Percentiles rank a stretch among this genome's conserved stretches.
These are phyloP conservation scores for Heliconius hortense DNA, from an alignment of 2,888 invertebrate species.

Conservation along the genomic window DNA sequence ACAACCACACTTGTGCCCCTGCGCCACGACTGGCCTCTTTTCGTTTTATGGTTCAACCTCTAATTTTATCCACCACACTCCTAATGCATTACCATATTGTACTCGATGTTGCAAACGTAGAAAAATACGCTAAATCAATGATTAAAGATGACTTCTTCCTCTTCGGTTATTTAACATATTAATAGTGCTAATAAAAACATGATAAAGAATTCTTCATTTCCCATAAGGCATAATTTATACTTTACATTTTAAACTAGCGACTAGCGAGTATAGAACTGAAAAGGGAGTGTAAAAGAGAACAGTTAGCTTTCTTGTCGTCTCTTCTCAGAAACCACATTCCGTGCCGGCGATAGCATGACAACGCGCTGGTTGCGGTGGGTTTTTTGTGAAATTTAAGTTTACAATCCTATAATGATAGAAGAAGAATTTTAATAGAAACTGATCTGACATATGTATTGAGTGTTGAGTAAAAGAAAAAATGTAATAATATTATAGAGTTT, in stretches of 20 bases:
- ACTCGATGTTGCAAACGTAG: background rate
- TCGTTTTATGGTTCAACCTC: no score
- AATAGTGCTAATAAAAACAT: conserved; percentile 1
- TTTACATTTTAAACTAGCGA: background rate
- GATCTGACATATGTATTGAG: background rate
- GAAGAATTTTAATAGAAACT: background rate
- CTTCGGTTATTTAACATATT: background rate
- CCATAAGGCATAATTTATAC: background rate
- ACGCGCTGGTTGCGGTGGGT: background rate
- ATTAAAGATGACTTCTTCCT: background rate
- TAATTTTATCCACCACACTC: no score
- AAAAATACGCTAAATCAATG: background rate
- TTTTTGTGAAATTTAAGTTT: conserved; percentile 6
- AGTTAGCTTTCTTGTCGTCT: conserved; percentile 5
- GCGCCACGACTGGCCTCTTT: no score
- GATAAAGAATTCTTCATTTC: background rate
- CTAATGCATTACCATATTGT: background rate
- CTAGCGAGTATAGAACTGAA: background rate
- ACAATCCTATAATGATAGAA: background rate
- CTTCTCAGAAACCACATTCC: conserved; percentile 15
- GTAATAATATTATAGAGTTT: background rate
- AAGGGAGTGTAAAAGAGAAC: conserved; percentile 5
- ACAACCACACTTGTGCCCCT: no score
- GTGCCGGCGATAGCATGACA: background rate
- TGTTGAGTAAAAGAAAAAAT: no score